Evolutionary conservation across 2,113 vertebrate species (phyloP).

Genomic region (Macaca mulatta): DNA sequence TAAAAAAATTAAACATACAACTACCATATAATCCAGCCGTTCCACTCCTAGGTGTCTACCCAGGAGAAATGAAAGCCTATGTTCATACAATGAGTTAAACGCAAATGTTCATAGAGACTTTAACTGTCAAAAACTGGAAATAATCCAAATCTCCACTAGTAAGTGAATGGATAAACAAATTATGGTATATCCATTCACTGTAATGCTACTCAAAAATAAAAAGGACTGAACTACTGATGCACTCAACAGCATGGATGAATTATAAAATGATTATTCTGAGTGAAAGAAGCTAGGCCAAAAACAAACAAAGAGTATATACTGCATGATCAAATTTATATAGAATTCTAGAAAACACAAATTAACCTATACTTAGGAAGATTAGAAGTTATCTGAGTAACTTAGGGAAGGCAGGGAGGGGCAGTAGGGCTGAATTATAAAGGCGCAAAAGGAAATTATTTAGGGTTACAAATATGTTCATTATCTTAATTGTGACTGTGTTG

Average conservation of each 20-base stretch:
- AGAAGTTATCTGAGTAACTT: background rate
- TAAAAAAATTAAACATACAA: background rate
- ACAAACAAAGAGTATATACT: background rate
- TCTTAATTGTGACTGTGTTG: background rate
- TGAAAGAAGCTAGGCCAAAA: background rate
- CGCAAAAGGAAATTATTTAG: background rate
- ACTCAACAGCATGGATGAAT: background rate
- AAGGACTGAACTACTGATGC: background rate
- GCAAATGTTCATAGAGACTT: background rate
- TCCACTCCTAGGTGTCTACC: background rate
- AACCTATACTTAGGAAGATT: background rate
- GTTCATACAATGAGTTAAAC: background rate
- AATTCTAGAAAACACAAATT: background rate
- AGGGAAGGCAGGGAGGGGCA: background rate
- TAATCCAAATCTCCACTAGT: background rate
- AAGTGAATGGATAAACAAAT: background rate
- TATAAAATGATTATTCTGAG: background rate
- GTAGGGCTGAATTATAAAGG: background rate
- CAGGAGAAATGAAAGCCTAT: background rate
- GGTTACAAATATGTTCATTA: background rate
- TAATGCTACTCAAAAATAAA: conserved; percentile 18
- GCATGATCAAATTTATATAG: background rate
- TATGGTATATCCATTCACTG: background rate
- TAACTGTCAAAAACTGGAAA: background rate
- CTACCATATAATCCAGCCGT: background rate